Conservation (phyloP, 2,113 vertebrate genomes). For the Equus quagga region DNA sequence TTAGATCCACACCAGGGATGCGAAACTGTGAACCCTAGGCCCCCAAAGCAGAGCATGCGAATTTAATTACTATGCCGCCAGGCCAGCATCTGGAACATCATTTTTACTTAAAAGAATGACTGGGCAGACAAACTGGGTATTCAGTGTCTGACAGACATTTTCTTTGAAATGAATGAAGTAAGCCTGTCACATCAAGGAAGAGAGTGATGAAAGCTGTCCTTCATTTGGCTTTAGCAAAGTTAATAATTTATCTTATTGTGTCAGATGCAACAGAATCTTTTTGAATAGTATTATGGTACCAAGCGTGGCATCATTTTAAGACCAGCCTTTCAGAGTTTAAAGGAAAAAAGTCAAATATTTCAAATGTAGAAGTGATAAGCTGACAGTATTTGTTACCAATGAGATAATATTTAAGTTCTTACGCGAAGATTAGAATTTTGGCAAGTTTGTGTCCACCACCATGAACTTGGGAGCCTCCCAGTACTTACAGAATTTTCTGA, state of each 20-base stretch:
- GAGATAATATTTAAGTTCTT: slow-evolving; percentile 16
- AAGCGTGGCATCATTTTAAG: background rate
- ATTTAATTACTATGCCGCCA: too few relatives aligned
- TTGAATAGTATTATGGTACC: background rate
- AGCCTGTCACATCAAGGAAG: background rate
- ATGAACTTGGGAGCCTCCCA: background rate
- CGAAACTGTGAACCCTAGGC: too few relatives aligned
- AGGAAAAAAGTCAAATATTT: background rate
- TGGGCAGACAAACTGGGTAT: background rate
- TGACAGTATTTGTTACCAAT: background rate
- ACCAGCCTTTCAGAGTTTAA: background rate
- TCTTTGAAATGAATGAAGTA: background rate
- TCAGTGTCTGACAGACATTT: background rate
- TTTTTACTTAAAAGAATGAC: background rate
- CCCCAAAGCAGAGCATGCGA: too few relatives aligned
- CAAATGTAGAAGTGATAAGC: background rate
- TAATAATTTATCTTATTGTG: slow-evolving; percentile 28
- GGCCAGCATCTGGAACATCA: background rate
- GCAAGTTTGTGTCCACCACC: background rate
- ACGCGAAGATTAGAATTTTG: slow-evolving; percentile 15
- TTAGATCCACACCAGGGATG: too few relatives aligned
- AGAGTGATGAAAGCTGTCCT: background rate
- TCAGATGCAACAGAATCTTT: background rate
- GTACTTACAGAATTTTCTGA: background rate
- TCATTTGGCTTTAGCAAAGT: background rate